phyloP scores from a whole-genome alignment of 2,797 vertebrate genomes.

The Melanotaenia pygmaea region DNA sequence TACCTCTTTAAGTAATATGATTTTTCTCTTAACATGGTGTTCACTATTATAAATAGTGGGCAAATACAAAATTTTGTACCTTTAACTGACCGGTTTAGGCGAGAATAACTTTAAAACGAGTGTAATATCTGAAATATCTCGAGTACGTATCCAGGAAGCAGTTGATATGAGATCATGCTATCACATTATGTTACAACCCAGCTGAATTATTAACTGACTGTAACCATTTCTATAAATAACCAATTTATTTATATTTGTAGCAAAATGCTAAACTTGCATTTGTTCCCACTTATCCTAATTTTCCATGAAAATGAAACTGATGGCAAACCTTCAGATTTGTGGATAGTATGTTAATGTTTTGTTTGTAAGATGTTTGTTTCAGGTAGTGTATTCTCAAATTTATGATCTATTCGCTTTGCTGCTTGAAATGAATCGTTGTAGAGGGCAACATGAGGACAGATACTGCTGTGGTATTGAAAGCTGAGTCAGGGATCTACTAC shows the following conservation, averaged over 20 bases:
- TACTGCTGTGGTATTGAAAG: slow-evolving; percentile 13
- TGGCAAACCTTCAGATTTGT: neutral
- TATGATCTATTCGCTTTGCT: neutral
- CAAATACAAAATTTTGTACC: neutral
- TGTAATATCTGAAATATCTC: neutral
- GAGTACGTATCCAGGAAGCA: neutral
- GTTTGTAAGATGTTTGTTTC: too few species aligned
- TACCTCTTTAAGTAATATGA: neutral
- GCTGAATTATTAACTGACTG: neutral
- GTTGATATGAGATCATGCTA: neutral
- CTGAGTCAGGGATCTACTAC: slow-evolving; percentile 28
- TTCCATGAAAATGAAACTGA: neutral
- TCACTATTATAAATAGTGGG: neutral
- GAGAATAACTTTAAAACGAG: neutral
- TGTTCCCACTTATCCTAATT: neutral
- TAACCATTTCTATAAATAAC: neutral
- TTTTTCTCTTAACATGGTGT: neutral
- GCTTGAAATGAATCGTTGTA: neutral
- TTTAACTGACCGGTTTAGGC: neutral
- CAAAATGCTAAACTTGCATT: neutral
- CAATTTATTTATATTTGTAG: neutral
- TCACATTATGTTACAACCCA: neutral
- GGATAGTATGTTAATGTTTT: too few species aligned
- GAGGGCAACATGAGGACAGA: neutral
- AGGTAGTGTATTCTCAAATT: neutral